Conservation (phyloP, 2,797 vertebrate genomes). For the Xiphorhynchus erythropygius region DNA sequence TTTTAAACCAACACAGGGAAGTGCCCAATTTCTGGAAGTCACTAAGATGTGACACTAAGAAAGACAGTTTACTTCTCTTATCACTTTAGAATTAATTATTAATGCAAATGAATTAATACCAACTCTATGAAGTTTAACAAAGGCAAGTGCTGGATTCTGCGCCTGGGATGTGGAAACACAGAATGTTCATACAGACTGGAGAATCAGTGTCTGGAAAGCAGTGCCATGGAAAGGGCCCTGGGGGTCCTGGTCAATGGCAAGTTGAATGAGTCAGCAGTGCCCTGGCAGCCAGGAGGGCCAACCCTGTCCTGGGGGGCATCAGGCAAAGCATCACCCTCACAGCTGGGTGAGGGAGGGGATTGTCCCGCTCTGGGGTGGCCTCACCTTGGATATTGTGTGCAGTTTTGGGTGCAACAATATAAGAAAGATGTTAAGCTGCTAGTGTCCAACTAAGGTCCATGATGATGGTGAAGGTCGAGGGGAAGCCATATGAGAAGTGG, state of each 20-base stretch:
- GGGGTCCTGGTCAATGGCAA: accelerated
- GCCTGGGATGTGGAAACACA: background rate
- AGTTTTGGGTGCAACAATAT: accelerated
- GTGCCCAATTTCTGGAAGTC: background rate
- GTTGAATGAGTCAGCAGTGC: accelerated
- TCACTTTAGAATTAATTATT: background rate
- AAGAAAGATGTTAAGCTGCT: background rate
- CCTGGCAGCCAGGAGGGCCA: background rate
- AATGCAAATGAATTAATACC: background rate
- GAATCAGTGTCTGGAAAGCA: background rate
- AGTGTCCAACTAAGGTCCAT: too few species aligned
- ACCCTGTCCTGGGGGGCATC: accelerated
- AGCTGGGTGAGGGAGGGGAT: accelerated
- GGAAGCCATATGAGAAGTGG: too few species aligned
- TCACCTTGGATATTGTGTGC: background rate
- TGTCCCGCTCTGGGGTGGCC: accelerated
- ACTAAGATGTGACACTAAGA: background rate
- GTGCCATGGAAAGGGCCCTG: accelerated
- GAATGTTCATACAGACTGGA: accelerated
- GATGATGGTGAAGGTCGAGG: too few species aligned
- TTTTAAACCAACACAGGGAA: background rate
- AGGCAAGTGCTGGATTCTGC: background rate
- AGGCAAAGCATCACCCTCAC: accelerated
- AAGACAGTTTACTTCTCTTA: background rate
- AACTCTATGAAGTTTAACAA: background rate